Conservation (phyloP, 35 echinoderm and acorn worm genomes). For the Apostichopus japonicus region DNA sequence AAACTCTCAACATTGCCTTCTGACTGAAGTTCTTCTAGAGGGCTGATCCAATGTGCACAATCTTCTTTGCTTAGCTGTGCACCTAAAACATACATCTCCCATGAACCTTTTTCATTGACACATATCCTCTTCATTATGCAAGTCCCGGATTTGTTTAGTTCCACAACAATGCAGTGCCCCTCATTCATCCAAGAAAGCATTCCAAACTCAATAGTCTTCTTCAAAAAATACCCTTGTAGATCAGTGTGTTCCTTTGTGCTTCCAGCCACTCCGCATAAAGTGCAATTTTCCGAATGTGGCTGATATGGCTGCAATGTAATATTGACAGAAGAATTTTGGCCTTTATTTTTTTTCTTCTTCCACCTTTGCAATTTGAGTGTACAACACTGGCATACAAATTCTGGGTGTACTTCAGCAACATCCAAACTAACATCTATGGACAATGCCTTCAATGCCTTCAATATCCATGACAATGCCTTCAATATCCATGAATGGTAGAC, state of each 20-base stretch:
- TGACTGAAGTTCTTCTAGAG: not conserved
- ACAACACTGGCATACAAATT: too few relatives aligned
- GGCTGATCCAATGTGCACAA: not conserved
- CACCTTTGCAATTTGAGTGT: not conserved
- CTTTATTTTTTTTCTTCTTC: not conserved
- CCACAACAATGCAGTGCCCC: not conserved
- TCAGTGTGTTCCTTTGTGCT: too few relatives aligned
- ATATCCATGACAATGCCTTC: too few relatives aligned
- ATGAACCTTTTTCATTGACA: not conserved
- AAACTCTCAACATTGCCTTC: not conserved
- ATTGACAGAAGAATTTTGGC: not conserved
- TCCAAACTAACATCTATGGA: too few relatives aligned
- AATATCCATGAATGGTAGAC: too few relatives aligned
- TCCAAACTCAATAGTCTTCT: not conserved
- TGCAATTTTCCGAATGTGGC: not conserved
- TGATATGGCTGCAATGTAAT: not conserved
- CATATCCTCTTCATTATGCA: conserved; percentile 4
- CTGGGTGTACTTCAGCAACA: too few relatives aligned
- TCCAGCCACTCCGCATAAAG: not conserved
- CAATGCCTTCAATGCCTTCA: too few relatives aligned
- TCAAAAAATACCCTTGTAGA: not conserved
- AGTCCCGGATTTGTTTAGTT: not conserved
- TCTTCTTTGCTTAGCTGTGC: not conserved
- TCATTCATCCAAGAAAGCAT: not conserved
- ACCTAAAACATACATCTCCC: not conserved